Conservation (phyloP, 2,797 vertebrate genomes). For the Microtus californicus region DNA sequence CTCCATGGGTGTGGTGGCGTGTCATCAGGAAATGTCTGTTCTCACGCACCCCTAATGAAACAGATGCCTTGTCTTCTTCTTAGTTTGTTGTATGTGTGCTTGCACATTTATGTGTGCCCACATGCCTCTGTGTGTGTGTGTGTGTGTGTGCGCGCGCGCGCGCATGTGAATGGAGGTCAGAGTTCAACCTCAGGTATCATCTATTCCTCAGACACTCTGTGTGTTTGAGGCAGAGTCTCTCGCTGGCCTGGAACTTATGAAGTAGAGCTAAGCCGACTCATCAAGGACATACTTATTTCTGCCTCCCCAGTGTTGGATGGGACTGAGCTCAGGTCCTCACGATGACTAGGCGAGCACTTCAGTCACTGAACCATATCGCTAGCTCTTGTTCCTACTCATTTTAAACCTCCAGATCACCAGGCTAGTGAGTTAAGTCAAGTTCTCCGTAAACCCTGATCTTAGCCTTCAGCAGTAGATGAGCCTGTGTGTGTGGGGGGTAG, state of each 20-base stretch:
- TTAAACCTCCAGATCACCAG: not conserved
- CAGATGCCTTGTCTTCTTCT: not conserved
- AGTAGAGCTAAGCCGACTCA: not conserved
- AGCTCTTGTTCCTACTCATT: not conserved
- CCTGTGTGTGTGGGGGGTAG: fast-evolving
- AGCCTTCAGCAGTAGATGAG: not conserved
- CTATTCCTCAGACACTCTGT: not conserved
- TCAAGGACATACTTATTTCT: not conserved
- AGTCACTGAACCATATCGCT: not conserved
- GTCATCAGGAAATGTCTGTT: not conserved
- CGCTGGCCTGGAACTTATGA: no score
- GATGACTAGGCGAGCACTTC: not conserved
- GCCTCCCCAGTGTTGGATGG: not conserved
- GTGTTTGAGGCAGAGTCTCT: not conserved
- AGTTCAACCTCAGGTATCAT: not conserved
- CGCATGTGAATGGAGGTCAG: no score
- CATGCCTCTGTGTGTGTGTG: not conserved
- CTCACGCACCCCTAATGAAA: not conserved
- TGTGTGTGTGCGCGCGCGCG: not conserved
- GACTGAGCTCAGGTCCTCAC: no score
- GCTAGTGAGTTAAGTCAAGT: not conserved
- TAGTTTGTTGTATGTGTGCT: no score
- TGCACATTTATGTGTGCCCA: no score
- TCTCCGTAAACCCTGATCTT: not conserved
- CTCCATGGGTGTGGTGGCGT: not conserved